Conservation (phyloP, 2,888 invertebrate species). For the Patella ulyssiponensis region DNA sequence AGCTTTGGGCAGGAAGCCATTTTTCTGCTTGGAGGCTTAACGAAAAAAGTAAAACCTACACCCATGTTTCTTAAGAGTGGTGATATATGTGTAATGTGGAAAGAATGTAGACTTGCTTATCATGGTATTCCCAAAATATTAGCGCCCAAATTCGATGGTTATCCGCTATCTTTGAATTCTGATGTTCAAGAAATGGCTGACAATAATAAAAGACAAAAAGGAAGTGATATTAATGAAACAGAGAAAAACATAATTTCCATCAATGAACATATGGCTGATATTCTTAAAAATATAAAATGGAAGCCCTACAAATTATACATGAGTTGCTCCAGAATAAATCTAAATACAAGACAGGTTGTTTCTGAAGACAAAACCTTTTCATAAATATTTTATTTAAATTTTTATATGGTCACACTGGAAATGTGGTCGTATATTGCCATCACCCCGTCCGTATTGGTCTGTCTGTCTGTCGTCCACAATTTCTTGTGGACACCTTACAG, state of each 20-base stretch:
- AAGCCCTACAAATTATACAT: conserved; percentile 76
- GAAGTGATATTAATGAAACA: conserved; percentile 68
- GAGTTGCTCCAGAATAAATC: conserved; percentile 86
- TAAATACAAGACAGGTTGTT: conserved; percentile 91
- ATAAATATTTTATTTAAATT: too few species aligned
- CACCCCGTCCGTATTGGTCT: too few species aligned
- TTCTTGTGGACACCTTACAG: too few species aligned
- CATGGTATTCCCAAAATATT: conserved; percentile 93
- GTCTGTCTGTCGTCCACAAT: too few species aligned
- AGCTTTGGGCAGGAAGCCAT: conserved; percentile 97
- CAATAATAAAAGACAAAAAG: neutral
- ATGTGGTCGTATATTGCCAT: too few species aligned
- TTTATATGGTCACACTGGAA: too few species aligned
- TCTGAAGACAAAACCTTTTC: neutral
- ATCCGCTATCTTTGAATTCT: neutral
- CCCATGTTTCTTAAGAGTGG: conserved; percentile 86
- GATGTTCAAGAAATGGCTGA: neutral
- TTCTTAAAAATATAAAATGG: conserved; percentile 41
- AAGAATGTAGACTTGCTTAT: conserved; percentile 86
- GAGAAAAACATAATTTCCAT: neutral
- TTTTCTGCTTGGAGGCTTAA: conserved; percentile 90
- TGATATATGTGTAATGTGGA: conserved; percentile 92
- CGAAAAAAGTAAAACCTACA: conserved; percentile 73
- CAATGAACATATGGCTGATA: conserved; percentile 36
- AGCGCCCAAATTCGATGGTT: conserved; percentile 23